These are phyloP conservation scores for Notiomystis cincta DNA, from an alignment of 2,113 vertebrate genomes.

Conservation along the genomic window DNA sequence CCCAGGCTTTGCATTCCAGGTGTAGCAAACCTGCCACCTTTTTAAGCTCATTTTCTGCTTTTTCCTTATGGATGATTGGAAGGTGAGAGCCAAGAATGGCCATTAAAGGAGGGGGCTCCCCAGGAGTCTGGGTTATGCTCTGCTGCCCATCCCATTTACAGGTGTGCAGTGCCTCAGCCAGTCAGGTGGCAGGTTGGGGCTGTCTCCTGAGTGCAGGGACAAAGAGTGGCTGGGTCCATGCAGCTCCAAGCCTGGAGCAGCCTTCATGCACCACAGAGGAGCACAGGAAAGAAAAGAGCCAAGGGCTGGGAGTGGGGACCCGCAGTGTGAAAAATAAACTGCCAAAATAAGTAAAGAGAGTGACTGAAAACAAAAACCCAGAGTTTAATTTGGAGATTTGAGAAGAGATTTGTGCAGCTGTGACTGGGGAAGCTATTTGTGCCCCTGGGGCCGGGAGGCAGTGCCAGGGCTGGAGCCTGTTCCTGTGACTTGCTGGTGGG, in stretches of 20 bases:
- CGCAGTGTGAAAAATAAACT: background rate
- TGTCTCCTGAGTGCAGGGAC: background rate
- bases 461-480: background rate
- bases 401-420: background rate
- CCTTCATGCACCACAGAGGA: background rate
- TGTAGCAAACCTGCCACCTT: background rate
- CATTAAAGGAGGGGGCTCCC: background rate
- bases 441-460: background rate
- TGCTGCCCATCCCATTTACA: rapidly evolving
- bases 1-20: background rate
- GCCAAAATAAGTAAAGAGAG: background rate
- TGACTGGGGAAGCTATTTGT: background rate
- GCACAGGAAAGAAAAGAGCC: background rate
- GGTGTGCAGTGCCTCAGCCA: rapidly evolving
- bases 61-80: background rate
- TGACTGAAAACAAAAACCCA: background rate
- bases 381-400: background rate
- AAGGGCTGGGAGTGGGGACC: background rate
- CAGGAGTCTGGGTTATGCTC: background rate
- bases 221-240: rapidly evolving
- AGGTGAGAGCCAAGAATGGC: background rate
- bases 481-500: background rate
- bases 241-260: background rate
- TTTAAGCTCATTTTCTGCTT: background rate
- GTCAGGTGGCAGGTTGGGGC: background rate